A percentile compares a stretch with the other conserved stretches of the same genome.
Evolutionary conservation across 2,113 vertebrate species (phyloP).

Genomic region (Lanius ludovicianus): DNA sequence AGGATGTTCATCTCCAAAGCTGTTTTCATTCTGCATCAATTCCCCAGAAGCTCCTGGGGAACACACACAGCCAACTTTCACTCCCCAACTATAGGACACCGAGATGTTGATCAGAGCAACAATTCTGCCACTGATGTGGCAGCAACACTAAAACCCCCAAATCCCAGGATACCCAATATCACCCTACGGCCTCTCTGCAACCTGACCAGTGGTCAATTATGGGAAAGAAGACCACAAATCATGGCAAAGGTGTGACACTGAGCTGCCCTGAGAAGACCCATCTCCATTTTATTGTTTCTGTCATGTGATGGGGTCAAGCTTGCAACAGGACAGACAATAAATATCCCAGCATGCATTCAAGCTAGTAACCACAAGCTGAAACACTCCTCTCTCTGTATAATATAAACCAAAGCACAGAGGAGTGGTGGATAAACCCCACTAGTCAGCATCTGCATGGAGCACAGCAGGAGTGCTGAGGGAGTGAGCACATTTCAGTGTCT

Average conservation of each 20-base stretch:
- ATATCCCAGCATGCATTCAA: neutral
- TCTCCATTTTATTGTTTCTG: neutral
- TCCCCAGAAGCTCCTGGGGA: neutral
- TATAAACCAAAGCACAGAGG: neutral
- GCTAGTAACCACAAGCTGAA: neutral
- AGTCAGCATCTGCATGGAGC: neutral
- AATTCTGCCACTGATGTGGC: neutral
- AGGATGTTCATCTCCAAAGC: neutral
- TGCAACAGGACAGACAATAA: slow-evolving; percentile 6
- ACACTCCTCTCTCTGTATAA: neutral
- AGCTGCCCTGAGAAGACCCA: neutral
- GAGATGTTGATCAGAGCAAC: neutral
- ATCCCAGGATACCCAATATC: neutral
- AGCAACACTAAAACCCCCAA: accelerated
- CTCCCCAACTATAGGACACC: neutral
- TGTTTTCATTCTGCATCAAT: neutral
- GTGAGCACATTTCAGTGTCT: neutral
- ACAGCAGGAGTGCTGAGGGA: neutral
- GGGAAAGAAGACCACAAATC: neutral
- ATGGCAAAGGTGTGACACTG: neutral
- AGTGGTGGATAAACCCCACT: neutral
- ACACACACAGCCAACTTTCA: neutral
- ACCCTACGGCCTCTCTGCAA: neutral
- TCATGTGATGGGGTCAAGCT: neutral
- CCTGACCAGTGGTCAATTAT: neutral